phyloP scores from a whole-genome alignment of 2,797 vertebrate genomes.

The Sebastes diaconus region DNA sequence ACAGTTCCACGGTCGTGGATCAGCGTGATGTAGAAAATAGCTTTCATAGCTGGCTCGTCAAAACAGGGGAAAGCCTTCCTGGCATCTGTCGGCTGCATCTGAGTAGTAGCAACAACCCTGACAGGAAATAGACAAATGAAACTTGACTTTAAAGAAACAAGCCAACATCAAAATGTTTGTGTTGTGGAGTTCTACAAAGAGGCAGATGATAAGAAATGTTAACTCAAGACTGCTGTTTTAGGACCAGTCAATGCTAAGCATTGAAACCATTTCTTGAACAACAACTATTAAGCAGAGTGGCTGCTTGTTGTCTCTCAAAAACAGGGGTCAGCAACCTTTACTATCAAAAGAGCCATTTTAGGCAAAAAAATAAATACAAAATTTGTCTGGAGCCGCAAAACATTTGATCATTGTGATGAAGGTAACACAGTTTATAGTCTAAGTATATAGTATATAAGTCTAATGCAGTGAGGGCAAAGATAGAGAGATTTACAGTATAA shows the following conservation, averaged over 20 bases:
- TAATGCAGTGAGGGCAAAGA: no score
- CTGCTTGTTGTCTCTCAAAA: neutral
- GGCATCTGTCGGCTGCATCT: constrained; percentile 91
- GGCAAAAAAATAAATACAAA: no score
- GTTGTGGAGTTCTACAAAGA: neutral
- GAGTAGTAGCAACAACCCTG: constrained; percentile 92
- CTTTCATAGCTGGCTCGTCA: constrained; percentile 94
- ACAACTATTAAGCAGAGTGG: neutral
- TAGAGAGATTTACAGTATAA: no score
- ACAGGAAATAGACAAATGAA: neutral
- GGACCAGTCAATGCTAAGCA: neutral
- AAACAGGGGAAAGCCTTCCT: constrained; percentile 96
- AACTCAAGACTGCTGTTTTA: neutral
- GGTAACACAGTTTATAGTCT: no score
- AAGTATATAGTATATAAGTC: no score
- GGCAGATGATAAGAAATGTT: neutral
- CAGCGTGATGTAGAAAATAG: constrained; percentile 86
- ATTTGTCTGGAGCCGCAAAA: no score
- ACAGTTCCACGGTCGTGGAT: constrained; percentile 49
- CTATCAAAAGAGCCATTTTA: no score
- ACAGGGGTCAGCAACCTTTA: no score
- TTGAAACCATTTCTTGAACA: neutral
- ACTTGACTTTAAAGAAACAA: neutral
- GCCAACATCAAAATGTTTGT: neutral
- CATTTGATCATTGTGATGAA: no score